A percentile compares a stretch with the other conserved stretches of the same genome.
Conservation (phyloP, 2,113 vertebrate species). For the western clawed frog (Xenopus tropicalis) region DNA sequence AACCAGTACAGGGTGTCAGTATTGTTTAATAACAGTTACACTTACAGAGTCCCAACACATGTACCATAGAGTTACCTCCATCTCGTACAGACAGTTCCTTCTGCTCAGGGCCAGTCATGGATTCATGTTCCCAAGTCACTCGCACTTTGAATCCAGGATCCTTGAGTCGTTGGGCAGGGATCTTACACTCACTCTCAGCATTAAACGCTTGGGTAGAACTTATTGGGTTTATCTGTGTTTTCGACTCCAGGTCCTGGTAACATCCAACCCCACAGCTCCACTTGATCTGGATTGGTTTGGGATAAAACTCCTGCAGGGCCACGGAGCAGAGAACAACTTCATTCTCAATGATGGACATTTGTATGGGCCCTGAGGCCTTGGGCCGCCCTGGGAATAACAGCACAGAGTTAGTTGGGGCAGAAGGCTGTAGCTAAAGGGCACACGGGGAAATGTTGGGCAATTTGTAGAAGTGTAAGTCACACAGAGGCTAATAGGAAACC, state of each 20-base stretch:
- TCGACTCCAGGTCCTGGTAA: background rate
- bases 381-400: background rate
- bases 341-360: background rate
- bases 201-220: background rate
- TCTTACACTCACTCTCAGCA: constrained; percentile 8
- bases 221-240: background rate
- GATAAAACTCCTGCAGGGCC: constrained; percentile 8
- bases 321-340: constrained; percentile 1
- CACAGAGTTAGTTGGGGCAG: too few species aligned
- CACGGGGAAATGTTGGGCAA: too few species aligned
- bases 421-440: too few species aligned
- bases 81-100: background rate
- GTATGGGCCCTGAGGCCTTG: background rate
- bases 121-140: constrained; percentile 11
- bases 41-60: too few species aligned
- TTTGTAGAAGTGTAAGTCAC: too few species aligned
- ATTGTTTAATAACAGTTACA: too few species aligned
- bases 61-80: background rate
- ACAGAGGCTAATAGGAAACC: too few species aligned
- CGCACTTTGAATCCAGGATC: background rate
- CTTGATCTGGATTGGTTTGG: constrained; percentile 3
- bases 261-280: constrained; percentile 14
- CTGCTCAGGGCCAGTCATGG: background rate
- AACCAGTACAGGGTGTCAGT: too few species aligned
- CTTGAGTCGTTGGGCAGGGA: background rate